Conservation (phyloP, 2,888 invertebrate genomes). For the Charanyca ferruginea region DNA sequence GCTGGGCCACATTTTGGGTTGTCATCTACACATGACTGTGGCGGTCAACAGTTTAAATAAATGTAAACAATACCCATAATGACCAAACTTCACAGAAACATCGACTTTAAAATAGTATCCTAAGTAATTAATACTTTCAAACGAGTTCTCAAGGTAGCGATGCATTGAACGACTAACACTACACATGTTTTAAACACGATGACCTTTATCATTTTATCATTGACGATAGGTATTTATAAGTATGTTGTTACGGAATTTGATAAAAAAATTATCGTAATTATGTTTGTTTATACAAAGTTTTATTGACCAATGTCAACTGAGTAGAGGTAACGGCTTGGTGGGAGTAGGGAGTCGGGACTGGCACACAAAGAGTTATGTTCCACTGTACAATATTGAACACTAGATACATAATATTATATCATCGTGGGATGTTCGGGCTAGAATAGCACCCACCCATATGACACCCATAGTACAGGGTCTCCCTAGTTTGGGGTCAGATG, state of each 20-base stretch:
- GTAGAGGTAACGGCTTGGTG: too few relatives aligned
- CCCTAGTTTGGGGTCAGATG: too few relatives aligned
- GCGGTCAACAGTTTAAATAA: neutral
- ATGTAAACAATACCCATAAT: neutral
- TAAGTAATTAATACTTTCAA: constrained; percentile 30
- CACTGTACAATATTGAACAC: too few relatives aligned
- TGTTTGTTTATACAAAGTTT: constrained; percentile 15
- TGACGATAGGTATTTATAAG: constrained; percentile 16
- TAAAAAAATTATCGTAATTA: neutral
- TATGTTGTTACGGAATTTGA: neutral
- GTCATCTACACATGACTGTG: too few relatives aligned
- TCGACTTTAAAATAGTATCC: constrained; percentile 24
- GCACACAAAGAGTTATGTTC: too few relatives aligned
- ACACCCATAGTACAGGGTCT: too few relatives aligned
- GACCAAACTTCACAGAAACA: neutral
- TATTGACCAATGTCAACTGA: neutral
- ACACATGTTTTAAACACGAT: constrained; percentile 24
- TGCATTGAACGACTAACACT: constrained; percentile 27
- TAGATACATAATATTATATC: too few relatives aligned
- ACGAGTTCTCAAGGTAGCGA: constrained; percentile 53
- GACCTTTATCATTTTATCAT: constrained; percentile 44
- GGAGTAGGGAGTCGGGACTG: too few relatives aligned
- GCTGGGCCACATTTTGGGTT: too few relatives aligned
- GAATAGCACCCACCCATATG: too few relatives aligned
- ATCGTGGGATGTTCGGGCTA: too few relatives aligned